Percentiles rank a stretch among this genome's conserved stretches.
Conservation (phyloP, 2,113 vertebrate genomes). For the Salvelinus sp. region DNA sequence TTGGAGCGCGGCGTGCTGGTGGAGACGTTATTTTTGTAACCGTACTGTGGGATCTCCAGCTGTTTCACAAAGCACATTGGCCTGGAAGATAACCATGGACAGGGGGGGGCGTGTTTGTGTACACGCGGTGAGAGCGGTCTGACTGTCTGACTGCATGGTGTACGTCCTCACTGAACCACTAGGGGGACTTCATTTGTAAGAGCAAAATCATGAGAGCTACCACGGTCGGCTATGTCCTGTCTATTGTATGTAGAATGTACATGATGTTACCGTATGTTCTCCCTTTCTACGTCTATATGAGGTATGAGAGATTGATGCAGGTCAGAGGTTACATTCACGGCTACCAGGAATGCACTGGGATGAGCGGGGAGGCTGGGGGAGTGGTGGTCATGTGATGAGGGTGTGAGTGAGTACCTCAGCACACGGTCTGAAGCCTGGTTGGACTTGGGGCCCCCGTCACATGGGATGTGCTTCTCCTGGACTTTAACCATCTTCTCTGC, state of each 20-base stretch:
- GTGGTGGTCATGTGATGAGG: constrained; percentile 6
- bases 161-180: not conserved
- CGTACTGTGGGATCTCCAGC: constrained; percentile 98
- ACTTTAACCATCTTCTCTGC: constrained; percentile 98
- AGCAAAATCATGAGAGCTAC: not conserved
- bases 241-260: too few species aligned
- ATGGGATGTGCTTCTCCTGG: constrained; percentile 91
- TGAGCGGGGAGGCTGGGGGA: not conserved
- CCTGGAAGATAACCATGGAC: constrained; percentile 77
- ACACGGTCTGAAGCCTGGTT: constrained; percentile 97
- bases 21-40: constrained; percentile 95
- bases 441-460: constrained; percentile 85
- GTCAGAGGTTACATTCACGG: not conserved
- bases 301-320: constrained; percentile 11
- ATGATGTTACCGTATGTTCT: too few species aligned
- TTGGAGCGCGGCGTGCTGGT: constrained; percentile 99
- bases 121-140: constrained; percentile 16
- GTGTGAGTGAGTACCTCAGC: constrained; percentile 83
- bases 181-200: not conserved
- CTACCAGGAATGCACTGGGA: constrained; percentile 1
- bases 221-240: not conserved
- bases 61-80: constrained; percentile 99
- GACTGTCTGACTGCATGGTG: not conserved
- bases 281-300: not conserved
- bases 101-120: constrained; percentile 22